phyloP scores from a whole-genome alignment of 1,140 invertebrate genomes.

The Drosophila novamexicana region DNA sequence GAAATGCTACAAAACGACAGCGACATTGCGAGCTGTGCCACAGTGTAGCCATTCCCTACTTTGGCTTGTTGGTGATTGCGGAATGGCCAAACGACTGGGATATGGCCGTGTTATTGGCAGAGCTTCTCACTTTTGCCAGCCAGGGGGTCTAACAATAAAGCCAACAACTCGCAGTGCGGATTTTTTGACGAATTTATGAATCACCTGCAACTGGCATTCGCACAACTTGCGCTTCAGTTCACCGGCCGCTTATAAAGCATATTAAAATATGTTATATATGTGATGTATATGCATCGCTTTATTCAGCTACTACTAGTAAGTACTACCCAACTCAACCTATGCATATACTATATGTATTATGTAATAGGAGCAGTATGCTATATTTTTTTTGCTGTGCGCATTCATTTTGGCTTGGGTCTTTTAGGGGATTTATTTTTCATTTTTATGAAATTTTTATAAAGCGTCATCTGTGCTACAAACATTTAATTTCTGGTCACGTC shows the following conservation, averaged over 20 bases:
- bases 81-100: constrained; percentile 7
- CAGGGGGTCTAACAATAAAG: constrained; percentile 19
- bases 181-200: constrained; percentile 74
- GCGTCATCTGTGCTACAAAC: constrained; percentile 53
- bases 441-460: constrained; percentile 74
- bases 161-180: constrained; percentile 35
- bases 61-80: background rate
- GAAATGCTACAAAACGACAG: constrained; percentile 24
- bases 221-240: constrained; percentile 38
- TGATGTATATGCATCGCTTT: background rate
- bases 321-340: constrained; percentile 3
- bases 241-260: constrained; percentile 58
- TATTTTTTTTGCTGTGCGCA: constrained; percentile 38
- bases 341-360: constrained; percentile 7
- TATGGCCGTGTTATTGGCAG: constrained; percentile 11
- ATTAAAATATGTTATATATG: constrained; percentile 56
- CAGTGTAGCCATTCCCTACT: background rate
- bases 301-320: background rate
- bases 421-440: constrained; percentile 72
- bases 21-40: constrained; percentile 27
- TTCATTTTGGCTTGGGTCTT: constrained; percentile 44
- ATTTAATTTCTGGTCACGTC: constrained; percentile 81
- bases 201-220: constrained; percentile 61
- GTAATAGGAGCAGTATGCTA: constrained; percentile 12
- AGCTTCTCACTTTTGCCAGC: background rate